Evolutionary conservation across 2,888 invertebrate genomes (phyloP).

Genomic region (Caradrina kadenii): DNA sequence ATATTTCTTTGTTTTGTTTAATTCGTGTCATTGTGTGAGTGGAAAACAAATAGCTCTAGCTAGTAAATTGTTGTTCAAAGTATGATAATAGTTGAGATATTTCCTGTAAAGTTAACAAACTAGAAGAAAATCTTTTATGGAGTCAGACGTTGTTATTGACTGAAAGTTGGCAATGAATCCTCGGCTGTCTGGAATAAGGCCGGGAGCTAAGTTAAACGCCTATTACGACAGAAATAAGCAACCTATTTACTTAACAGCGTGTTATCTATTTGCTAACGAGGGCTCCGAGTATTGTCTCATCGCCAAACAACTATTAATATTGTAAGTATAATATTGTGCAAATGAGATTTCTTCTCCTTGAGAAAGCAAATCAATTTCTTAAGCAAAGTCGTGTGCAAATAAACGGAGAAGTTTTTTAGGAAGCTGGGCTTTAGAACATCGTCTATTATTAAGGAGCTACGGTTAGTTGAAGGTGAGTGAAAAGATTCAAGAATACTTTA

Average conservation of each 20-base stretch:
- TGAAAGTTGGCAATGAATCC: slow-evolving; percentile 45
- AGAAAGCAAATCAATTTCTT: slow-evolving; percentile 20
- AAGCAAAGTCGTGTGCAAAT: slow-evolving; percentile 17
- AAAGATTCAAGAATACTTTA: slow-evolving; percentile 51
- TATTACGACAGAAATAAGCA: slow-evolving; percentile 33
- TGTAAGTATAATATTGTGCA: slow-evolving; percentile 26
- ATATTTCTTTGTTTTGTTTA: slow-evolving; percentile 27
- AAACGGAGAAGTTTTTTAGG: slow-evolving; percentile 16
- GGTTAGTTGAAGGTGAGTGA: slow-evolving; percentile 23
- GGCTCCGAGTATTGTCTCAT: slow-evolving; percentile 24
- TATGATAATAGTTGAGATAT: slow-evolving; percentile 7
- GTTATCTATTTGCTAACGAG: slow-evolving; percentile 45
- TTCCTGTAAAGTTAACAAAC: slow-evolving; percentile 6
- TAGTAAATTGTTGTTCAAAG: neutral
- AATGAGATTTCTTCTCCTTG: slow-evolving; percentile 35
- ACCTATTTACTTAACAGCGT: slow-evolving; percentile 43
- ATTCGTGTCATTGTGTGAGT: neutral
- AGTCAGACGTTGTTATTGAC: slow-evolving; percentile 33
- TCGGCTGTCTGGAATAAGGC: slow-evolving; percentile 30
- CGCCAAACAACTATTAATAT: slow-evolving; percentile 40
- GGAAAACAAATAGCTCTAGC: neutral
- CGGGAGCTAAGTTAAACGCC: slow-evolving; percentile 43
- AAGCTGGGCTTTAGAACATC: slow-evolving; percentile 23
- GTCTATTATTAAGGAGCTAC: slow-evolving; percentile 52
- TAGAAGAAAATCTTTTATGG: slow-evolving; percentile 6